These are phyloP conservation scores for Polymixis lichenea DNA, from an alignment of 2,888 invertebrate species.

Conservation along the genomic window DNA sequence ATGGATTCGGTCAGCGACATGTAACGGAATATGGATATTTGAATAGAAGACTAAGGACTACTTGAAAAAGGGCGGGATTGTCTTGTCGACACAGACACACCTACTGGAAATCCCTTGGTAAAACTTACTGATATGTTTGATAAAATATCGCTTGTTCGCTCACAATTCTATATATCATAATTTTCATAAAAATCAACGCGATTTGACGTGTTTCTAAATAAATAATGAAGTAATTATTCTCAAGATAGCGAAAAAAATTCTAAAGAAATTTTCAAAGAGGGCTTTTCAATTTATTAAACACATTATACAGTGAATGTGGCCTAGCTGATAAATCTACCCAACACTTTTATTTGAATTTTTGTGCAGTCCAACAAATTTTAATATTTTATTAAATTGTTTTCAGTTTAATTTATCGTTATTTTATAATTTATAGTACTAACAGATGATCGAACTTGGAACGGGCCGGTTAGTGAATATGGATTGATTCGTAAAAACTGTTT, in stretches of 20 bases:
- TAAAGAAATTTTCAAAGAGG: not conserved
- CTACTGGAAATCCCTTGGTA: conserved; percentile 13
- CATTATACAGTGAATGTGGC: not conserved
- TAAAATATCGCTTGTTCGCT: conserved; percentile 52
- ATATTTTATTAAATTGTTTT: not conserved
- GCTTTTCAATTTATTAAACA: not conserved
- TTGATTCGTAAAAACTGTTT: not conserved
- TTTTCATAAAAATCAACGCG: conserved; percentile 6
- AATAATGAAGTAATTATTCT: conserved; percentile 11
- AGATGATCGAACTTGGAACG: not conserved
- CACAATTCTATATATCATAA: conserved; percentile 25
- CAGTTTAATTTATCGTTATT: not conserved
- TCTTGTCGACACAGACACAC: not conserved
- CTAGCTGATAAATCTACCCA: not conserved
- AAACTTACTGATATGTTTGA: conserved; percentile 2
- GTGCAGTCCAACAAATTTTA: not conserved
- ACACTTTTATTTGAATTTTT: not conserved
- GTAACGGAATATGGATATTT: conserved; percentile 66
- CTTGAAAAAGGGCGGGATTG: conserved; percentile 16
- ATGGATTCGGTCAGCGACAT: conserved; percentile 61
- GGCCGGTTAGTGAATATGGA: not conserved
- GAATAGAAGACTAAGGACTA: conserved; percentile 39
- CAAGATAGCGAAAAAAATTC: not conserved
- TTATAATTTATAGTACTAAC: not conserved
- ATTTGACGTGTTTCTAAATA: conserved; percentile 16